phyloP scores from a whole-genome alignment of 1,140 invertebrate species.

The Leptestheria dahalacensis region DNA sequence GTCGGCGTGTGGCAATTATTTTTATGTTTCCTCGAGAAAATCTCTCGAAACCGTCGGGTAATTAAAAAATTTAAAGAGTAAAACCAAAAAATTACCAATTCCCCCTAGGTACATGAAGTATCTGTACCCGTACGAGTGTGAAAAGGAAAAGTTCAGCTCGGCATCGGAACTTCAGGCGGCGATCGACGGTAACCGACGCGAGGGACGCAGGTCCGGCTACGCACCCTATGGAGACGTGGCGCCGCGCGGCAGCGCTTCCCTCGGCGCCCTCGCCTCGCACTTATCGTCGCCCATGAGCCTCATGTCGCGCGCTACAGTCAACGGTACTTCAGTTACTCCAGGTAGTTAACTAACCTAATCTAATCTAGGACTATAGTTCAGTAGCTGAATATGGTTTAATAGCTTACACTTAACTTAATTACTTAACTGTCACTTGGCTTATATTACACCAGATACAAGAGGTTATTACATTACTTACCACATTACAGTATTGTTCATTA shows the following conservation, averaged over 20 bases:
- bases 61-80: too few relatives aligned
- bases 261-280: constrained; percentile 11
- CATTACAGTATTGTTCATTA: too few relatives aligned
- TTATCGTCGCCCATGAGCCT: constrained; percentile 47
- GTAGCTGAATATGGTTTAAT: too few relatives aligned
- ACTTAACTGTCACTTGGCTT: too few relatives aligned
- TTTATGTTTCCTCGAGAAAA: too few relatives aligned
- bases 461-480: too few relatives aligned
- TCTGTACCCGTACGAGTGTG: constrained; percentile 96
- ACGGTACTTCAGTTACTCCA: too few relatives aligned
- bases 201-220: constrained; percentile 82
- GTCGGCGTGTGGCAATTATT: background rate
- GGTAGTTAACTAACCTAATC: too few relatives aligned
- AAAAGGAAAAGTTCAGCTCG: constrained; percentile 81
- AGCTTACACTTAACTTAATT: too few relatives aligned
- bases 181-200: constrained; percentile 93
- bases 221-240: constrained; percentile 60
- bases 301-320: constrained; percentile 34
- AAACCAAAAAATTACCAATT: background rate
- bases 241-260: constrained; percentile 21
- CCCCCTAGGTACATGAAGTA: constrained; percentile 99
- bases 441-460: background rate
- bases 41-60: too few relatives aligned
- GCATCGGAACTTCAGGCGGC: constrained; percentile 87
- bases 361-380: too few relatives aligned